Conservation (phyloP, 2,797 vertebrate genomes). For the Chloroceryle inda region DNA sequence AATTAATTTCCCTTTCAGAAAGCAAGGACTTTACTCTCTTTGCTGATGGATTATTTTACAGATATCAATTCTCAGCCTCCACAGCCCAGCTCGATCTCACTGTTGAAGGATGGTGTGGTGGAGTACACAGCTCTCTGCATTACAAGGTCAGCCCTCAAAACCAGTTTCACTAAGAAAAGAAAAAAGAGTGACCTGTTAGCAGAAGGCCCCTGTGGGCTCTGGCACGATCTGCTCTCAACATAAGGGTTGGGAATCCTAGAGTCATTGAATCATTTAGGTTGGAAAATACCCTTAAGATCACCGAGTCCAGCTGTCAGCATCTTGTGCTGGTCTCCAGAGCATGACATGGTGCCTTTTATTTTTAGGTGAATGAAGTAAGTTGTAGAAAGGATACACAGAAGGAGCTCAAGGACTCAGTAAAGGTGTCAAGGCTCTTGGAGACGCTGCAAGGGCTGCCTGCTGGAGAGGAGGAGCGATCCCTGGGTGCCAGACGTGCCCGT, state of each 20-base stretch:
- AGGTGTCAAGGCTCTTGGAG: neutral
- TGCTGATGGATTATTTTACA: conserved; percentile 50
- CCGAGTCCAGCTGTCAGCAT: neutral
- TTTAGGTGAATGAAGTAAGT: neutral
- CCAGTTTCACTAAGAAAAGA: neutral
- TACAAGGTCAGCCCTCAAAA: neutral
- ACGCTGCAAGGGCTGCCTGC: neutral
- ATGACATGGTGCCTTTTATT: neutral
- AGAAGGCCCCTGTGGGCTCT: neutral
- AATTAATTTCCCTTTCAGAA: conserved; percentile 65
- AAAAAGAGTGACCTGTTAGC: neutral
- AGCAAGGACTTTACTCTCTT: conserved; percentile 24
- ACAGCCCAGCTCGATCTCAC: neutral
- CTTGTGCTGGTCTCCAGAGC: neutral
- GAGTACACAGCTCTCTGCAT: neutral
- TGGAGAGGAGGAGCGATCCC: neutral
- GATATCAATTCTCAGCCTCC: conserved; percentile 33
- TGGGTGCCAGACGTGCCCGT: neutral
- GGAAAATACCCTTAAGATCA: neutral
- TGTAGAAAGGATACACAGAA: neutral
- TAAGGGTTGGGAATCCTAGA: neutral
- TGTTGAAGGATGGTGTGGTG: neutral
- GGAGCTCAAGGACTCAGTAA: neutral
- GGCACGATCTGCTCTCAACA: neutral
- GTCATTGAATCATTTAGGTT: neutral